These are phyloP conservation scores for Ips typographus DNA, from an alignment of 1,140 invertebrate species.

Conservation along the genomic window DNA sequence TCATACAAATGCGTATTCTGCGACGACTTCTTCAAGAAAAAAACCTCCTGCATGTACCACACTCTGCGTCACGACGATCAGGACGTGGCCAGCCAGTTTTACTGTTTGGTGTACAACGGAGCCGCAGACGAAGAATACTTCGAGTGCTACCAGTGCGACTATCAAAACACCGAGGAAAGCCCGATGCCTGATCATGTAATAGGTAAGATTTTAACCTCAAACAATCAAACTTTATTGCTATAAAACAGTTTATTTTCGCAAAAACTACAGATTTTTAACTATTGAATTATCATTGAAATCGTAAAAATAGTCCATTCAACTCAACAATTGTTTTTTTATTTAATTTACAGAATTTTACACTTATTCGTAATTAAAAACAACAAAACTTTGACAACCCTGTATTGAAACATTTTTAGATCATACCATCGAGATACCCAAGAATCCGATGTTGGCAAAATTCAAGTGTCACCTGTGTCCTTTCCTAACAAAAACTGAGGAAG, in stretches of 20 bases:
- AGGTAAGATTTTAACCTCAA: slow-evolving; percentile 3
- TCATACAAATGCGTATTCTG: slow-evolving; percentile 27
- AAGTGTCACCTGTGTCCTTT: slow-evolving; percentile 18
- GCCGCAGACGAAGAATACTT: slow-evolving; percentile 18
- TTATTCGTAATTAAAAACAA: not conserved
- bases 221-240: not conserved
- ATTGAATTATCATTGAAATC: too few relatives aligned
- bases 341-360: too few relatives aligned
- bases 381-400: not conserved
- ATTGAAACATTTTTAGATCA: slow-evolving; percentile 16
- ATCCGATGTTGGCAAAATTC: slow-evolving; percentile 11
- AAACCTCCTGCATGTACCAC: slow-evolving; percentile 24
- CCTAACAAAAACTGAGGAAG: slow-evolving; percentile 26
- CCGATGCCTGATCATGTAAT: slow-evolving; percentile 26
- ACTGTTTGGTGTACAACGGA: slow-evolving; percentile 16
- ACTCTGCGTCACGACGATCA: slow-evolving; percentile 26
- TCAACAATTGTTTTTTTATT: too few relatives aligned
- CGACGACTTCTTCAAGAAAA: slow-evolving; percentile 17
- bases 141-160: slow-evolving; percentile 32
- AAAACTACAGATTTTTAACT: too few relatives aligned
- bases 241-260: not conserved
- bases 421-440: slow-evolving; percentile 2
- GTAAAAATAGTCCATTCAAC: too few relatives aligned
- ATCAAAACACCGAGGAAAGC: slow-evolving; percentile 14
- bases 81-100: slow-evolving; percentile 24